Evolutionary conservation across 2,113 vertebrate species (phyloP).

Genomic region (Oncorhynchus masou): DNA sequence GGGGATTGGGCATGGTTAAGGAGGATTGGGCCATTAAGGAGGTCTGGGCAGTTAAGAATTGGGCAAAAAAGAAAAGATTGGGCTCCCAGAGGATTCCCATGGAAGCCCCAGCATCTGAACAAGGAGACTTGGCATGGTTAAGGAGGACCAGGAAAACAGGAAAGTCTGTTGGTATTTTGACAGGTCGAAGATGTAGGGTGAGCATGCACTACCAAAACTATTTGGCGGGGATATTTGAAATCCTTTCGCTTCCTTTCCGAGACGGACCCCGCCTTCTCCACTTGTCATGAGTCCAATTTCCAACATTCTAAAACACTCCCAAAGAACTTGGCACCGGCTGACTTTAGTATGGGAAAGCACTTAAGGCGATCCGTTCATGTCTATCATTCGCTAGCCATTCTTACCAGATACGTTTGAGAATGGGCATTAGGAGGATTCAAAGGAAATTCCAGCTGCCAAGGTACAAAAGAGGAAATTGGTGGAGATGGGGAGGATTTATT

Average conservation of each 20-base stretch:
- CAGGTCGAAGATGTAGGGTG: slow-evolving; percentile 45
- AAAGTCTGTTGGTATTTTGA: slow-evolving; percentile 52
- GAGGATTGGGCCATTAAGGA: no score
- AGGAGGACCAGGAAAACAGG: slow-evolving; percentile 38
- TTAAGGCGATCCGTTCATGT: slow-evolving; percentile 38
- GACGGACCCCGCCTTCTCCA: slow-evolving; percentile 34
- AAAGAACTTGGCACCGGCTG: slow-evolving; percentile 41
- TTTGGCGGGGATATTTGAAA: slow-evolving; percentile 69
- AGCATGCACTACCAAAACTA: slow-evolving; percentile 35
- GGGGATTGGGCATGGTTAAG: no score
- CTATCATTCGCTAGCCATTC: slow-evolving; percentile 27
- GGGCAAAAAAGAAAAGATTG: slow-evolving; percentile 16
- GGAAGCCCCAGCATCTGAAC: slow-evolving; percentile 3
- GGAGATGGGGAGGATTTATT: no score
- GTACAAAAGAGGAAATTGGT: no score
- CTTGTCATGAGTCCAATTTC: slow-evolving; percentile 19
- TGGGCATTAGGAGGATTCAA: no score
- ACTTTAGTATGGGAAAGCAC: slow-evolving; percentile 44
- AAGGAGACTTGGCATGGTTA: background rate
- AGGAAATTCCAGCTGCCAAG: no score
- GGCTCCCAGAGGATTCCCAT: slow-evolving; percentile 30
- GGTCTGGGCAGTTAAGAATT: slow-evolving; percentile 18
- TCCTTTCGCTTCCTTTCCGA: slow-evolving; percentile 30
- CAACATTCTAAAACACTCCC: slow-evolving; percentile 26
- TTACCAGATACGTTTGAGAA: slow-evolving; percentile 27